A percentile compares a stretch with the other conserved stretches of the same genome.
Conservation (phyloP, 2,113 vertebrate genomes). For the Brienomyrus longianalis region DNA sequence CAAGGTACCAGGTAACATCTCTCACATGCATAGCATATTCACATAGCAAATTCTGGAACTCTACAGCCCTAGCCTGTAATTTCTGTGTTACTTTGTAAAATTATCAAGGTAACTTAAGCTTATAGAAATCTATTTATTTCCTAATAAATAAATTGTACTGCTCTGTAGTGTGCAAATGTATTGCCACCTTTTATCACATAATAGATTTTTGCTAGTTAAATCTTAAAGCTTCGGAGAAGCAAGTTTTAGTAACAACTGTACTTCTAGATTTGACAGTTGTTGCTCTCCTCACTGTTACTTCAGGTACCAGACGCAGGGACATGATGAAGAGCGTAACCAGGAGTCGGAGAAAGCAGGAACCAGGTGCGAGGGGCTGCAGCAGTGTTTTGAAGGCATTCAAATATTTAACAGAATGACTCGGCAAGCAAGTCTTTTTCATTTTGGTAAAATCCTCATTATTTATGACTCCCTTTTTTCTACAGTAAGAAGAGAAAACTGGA, state of each 20-base stretch:
- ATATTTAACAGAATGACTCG: not conserved
- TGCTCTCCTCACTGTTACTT: not conserved
- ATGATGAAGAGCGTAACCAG: conserved; percentile 85
- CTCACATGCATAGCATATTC: not conserved
- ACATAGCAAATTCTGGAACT: not conserved
- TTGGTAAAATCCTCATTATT: not conserved
- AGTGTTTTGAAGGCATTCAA: not conserved
- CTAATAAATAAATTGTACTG: not conserved
- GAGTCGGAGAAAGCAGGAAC: conserved; percentile 84
- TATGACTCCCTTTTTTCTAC: conserved; percentile 17
- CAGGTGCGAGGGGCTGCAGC: conserved; percentile 57
- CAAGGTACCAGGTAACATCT: too few species aligned
- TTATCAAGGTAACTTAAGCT: not conserved
- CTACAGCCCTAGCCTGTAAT: not conserved
- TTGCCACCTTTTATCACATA: not conserved
- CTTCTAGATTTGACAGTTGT: not conserved
- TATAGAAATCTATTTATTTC: not conserved
- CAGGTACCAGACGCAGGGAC: conserved; percentile 81
- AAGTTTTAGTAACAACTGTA: not conserved
- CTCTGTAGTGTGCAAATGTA: not conserved
- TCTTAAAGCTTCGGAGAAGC: not conserved
- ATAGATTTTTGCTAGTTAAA: not conserved
- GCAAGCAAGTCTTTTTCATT: not conserved
- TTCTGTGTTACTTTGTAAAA: not conserved
- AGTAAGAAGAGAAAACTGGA: conserved; percentile 85